These are phyloP conservation scores for Phylloscopus trochilus DNA, from an alignment of 2,113 vertebrate genomes.

Conservation along the genomic window DNA sequence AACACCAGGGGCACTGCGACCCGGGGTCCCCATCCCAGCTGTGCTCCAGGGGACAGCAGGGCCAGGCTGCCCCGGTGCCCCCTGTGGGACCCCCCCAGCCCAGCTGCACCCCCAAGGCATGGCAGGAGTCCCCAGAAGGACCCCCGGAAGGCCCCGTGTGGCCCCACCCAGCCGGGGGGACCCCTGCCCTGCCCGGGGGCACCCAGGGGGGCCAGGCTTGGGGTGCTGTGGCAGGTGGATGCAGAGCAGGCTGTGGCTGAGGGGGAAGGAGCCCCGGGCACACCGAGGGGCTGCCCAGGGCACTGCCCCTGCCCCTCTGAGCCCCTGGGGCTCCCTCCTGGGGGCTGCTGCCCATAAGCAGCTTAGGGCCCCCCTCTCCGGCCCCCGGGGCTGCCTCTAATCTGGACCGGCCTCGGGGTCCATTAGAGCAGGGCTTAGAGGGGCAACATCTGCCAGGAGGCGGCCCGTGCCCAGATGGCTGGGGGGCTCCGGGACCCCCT, in stretches of 20 bases:
- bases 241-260: too few species aligned
- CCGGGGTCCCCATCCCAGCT: too few species aligned
- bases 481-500: background rate
- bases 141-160: background rate
- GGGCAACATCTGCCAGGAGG: slow-evolving; percentile 35
- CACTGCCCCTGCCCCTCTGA: background rate
- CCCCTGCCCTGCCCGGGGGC: background rate
- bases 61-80: background rate
- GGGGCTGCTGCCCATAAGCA: background rate
- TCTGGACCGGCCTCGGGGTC: slow-evolving; percentile 10
- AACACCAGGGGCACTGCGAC: too few species aligned
- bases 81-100: rapidly evolving
- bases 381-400: background rate
- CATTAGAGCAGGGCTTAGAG: slow-evolving; percentile 17
- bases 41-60: background rate
- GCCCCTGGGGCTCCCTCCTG: background rate
- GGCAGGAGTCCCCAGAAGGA: background rate
- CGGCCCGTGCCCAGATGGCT: background rate
- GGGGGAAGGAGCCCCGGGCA: background rate
- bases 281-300: background rate
- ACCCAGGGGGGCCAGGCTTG: background rate
- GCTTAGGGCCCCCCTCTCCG: background rate
- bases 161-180: rapidly evolving
- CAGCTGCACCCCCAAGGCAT: background rate
- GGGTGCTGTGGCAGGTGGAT: background rate